phyloP scores from a whole-genome alignment of 2,113 vertebrate genomes.

The rat (Rattus norvegicus) region DNA sequence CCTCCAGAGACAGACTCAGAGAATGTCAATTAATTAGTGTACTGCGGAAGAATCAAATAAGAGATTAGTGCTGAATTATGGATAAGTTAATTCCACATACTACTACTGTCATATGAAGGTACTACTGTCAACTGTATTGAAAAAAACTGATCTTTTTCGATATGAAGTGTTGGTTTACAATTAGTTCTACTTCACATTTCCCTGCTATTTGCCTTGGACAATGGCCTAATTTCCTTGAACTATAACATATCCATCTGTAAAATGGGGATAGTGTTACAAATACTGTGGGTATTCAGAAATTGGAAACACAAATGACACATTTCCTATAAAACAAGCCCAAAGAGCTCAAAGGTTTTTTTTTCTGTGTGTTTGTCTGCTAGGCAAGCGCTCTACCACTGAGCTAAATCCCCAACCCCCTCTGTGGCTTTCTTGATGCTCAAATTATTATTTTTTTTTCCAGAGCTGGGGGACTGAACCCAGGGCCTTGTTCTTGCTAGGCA shows the following conservation, averaged over 20 bases:
- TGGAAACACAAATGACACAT: not conserved
- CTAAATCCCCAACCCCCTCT: no score
- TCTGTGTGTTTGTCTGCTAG: not conserved
- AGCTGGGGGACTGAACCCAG: no score
- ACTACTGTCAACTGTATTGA: not conserved
- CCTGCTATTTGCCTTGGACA: not conserved
- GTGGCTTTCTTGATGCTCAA: not conserved
- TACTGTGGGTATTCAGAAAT: not conserved
- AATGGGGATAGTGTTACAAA: not conserved
- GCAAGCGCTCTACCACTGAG: no score
- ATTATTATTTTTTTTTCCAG: not conserved
- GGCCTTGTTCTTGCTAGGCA: no score
- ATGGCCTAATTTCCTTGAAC: constrained; percentile 13
- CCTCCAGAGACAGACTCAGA: not conserved
- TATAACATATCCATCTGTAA: not conserved
- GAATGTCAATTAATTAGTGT: constrained; percentile 63
- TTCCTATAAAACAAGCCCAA: not conserved
- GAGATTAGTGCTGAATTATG: not conserved
- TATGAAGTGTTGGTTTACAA: constrained; percentile 3
- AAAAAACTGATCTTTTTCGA: not conserved
- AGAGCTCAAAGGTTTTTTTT: not conserved
- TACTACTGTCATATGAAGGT: not conserved
- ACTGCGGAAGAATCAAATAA: not conserved
- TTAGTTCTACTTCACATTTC: not conserved
- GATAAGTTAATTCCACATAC: constrained; percentile 21